phyloP scores from a whole-genome alignment of 2,797 vertebrate species.

The Protosalanx chinensis region DNA sequence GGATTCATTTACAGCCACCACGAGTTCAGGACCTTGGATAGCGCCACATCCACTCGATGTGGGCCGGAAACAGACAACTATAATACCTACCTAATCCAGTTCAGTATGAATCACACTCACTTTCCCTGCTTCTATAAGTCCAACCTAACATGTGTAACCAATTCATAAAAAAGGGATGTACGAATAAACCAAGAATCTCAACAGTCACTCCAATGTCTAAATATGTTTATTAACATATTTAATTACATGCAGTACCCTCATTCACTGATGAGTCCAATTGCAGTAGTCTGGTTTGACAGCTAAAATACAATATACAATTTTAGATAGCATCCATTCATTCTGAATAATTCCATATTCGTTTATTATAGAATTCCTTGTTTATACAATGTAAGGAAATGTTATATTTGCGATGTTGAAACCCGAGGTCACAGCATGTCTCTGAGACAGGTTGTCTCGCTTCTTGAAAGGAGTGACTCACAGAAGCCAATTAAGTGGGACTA shows the following conservation, averaged over 20 bases:
- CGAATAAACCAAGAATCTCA: not conserved
- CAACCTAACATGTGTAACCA: not conserved
- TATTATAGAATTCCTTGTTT: too few species aligned
- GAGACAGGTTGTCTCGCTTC: not conserved
- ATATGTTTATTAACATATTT: too few species aligned
- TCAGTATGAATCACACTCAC: not conserved
- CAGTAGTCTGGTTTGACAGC: too few species aligned
- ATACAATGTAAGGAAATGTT: too few species aligned
- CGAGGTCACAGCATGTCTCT: not conserved
- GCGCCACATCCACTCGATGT: not conserved
- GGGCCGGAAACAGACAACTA: not conserved
- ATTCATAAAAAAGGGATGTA: not conserved
- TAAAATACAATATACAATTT: too few species aligned
- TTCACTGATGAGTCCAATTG: too few species aligned
- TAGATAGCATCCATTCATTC: too few species aligned
- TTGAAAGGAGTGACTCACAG: constrained; percentile 9
- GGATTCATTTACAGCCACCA: constrained; percentile 4
- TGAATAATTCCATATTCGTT: too few species aligned
- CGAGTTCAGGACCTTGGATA: constrained; percentile 42
- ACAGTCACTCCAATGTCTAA: too few species aligned
- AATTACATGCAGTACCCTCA: too few species aligned
- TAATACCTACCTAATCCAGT: not conserved
- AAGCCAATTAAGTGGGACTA: constrained; percentile 1
- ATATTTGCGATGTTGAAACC: too few species aligned
- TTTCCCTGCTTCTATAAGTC: not conserved